Percentiles rank a stretch among this genome's conserved stretches.
These are phyloP conservation scores for Ryuthela nishihirai DNA, from an alignment of 2,888 invertebrate genomes.

Conservation along the genomic window DNA sequence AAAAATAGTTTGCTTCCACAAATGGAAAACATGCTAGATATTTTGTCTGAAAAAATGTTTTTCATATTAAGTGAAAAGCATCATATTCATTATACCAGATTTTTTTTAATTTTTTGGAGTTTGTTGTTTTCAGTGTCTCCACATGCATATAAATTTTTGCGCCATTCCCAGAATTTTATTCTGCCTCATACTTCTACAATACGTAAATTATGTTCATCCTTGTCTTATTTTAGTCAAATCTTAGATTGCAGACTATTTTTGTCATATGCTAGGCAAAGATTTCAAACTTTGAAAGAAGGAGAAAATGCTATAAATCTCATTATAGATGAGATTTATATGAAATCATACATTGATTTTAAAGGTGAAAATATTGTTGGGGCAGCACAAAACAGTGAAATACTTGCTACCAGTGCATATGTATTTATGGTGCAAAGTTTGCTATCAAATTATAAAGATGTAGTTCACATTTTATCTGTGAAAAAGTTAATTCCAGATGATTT, in stretches of 20 bases:
- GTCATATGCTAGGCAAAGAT: neutral
- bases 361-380: neutral
- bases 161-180: neutral
- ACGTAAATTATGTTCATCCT: neutral
- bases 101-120: neutral
- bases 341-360: neutral
- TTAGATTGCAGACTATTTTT: neutral
- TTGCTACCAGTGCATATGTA: neutral
- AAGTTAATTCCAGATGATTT: neutral
- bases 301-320: neutral
- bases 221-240: neutral
- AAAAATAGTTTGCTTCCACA: neutral
- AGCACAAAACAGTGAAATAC: neutral
- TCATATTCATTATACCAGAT: too few relatives aligned
- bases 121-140: neutral
- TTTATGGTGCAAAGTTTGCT: neutral
- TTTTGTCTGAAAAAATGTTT: neutral
- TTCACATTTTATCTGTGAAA: neutral
- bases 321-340: neutral
- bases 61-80: too few relatives aligned
- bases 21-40: neutral
- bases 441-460: constrained; percentile 1
- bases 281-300: neutral
- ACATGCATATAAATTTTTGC: neutral
- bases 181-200: neutral